Evolutionary conservation across 1,140 invertebrate genomes (phyloP), one percentile per base, ranked within the genome.

Genomic region (Physella acuta): DNA sequence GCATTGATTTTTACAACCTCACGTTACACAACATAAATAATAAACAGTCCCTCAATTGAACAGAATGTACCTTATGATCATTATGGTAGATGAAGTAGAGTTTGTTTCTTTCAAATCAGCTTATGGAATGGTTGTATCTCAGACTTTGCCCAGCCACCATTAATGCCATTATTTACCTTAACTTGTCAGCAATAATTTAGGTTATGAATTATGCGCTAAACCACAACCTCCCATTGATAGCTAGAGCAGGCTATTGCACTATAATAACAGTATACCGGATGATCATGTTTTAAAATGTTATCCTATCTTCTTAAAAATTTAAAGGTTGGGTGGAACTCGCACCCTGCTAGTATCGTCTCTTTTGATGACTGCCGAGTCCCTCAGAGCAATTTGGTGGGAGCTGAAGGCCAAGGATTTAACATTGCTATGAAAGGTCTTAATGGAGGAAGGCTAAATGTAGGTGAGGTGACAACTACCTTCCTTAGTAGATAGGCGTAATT

Each of bases 401-500:
- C 81, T 34, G 88, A 89, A 75, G 88, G 87, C 17, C 78, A 88
- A 76, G 89, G 89, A 0, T 90, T 90, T 76, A 88, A 81, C 62
- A 90, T 90, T 72, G 89, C 89, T 28, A 90, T 90, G 89, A 85
- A 85, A 75, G 89, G 89, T 8, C 72, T 90, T 1, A 90, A 90
- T 81, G 89, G 89, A 53, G 89, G 89, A 33, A 76, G 88, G 71
- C 80, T 89, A 33, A 89, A 88, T 81, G 85, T 89, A 65, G 87
- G 86, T 87, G 77, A 78, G 75, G 72, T 51, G 8, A 49, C 31
- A 8, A 52, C 3, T 11, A 44, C 96, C 97, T 82, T 90, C 93
- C 3, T 84, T 98, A 30, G 93, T 92, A 85, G 97, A 94, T 0
- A 90, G 89, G 5, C 95, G 95, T 5, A 92, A 91, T 80, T 91